A percentile compares a stretch with the other conserved stretches of the same genome.
phyloP scores from a whole-genome alignment of 2,113 vertebrate genomes.

The Tinamus guttatus region DNA sequence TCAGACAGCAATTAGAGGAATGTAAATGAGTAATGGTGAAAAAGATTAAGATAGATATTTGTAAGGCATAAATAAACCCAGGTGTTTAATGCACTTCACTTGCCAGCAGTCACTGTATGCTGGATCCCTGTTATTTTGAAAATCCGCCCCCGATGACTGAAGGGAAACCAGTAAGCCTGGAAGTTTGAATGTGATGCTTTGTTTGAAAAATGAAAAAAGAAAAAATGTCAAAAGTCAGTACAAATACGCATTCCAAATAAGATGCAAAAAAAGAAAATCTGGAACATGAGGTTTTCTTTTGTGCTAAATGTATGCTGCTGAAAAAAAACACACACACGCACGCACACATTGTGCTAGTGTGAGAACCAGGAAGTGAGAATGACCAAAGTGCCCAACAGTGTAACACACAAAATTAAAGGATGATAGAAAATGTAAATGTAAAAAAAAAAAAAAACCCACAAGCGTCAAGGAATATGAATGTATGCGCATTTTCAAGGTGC shows the following conservation, averaged over 20 bases:
- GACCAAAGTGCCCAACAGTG: not conserved
- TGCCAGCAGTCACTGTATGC: not conserved
- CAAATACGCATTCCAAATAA: not conserved
- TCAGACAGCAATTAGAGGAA: not conserved
- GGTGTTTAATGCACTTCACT: not conserved
- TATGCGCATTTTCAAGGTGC: not conserved
- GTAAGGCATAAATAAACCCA: not conserved
- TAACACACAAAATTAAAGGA: not conserved
- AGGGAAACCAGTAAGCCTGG: not conserved
- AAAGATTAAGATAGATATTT: not conserved
- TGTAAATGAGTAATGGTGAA: not conserved
- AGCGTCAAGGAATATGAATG: not conserved
- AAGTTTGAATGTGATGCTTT: not conserved
- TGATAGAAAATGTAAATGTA: not conserved
- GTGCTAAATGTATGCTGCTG: not conserved
- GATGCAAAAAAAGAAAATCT: not conserved
- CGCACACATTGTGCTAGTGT: not conserved
- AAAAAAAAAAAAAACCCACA: not conserved
- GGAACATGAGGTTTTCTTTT: not conserved
- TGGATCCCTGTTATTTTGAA: not conserved
- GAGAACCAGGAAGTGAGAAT: conserved; percentile 30
- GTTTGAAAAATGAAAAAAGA: not conserved
- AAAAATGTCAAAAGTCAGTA: not conserved
- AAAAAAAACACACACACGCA: not conserved
- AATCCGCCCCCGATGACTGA: not conserved